Base-by-base conservation (phyloP, 2,797 vertebrate genomes). In the Syngnathus acus region DNA sequence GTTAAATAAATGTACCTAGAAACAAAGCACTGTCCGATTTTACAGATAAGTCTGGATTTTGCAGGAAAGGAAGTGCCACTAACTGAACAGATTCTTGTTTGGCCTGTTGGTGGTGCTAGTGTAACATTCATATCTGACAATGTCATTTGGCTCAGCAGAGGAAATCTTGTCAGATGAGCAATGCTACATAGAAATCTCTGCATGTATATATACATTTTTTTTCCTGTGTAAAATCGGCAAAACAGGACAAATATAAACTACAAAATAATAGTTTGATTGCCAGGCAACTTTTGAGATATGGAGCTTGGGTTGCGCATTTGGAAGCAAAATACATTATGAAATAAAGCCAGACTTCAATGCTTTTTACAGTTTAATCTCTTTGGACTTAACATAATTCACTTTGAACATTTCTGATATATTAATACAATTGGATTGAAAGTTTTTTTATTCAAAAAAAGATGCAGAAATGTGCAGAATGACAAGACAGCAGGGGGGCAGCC, bases 71-170 rank as follows among this genome's bases (percentile, higher is more conserved):
- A 57, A 42, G 39, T 10, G 6, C 40, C 60, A 8, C 21, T 26
- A 2, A 14, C 43, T 70, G 19, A 61, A 39, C 59, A 48, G 67
- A 86, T 82, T 71, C 40, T 43, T 7, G 16, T 17, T 76, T 66
- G 0, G 42, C 89, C 92, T 87, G 78, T 85, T 91, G 91, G 89
- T 86, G 91, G 89, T 75, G 86, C 89, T 93, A 72, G 82, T 86
- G 92, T 83, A 76, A 74, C 84, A 77, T 73, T 75, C 54, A 72
- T 78, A 8, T 68, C 62, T 54, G 64, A 65, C 68, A 61, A 0
- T 42, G 62, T 62, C 73, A 72, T 61, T 43, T 69, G 63, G 43
- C 65, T 66, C 68, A 76, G 76, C 68, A 53, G 4, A 40, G 65
- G 65, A 74, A 70, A 73, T 86, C 73, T 73, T 73, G 83, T 86